Evolutionary conservation across 2,888 invertebrate species (phyloP).

Genomic region (Pogonocherus hispidulus): DNA sequence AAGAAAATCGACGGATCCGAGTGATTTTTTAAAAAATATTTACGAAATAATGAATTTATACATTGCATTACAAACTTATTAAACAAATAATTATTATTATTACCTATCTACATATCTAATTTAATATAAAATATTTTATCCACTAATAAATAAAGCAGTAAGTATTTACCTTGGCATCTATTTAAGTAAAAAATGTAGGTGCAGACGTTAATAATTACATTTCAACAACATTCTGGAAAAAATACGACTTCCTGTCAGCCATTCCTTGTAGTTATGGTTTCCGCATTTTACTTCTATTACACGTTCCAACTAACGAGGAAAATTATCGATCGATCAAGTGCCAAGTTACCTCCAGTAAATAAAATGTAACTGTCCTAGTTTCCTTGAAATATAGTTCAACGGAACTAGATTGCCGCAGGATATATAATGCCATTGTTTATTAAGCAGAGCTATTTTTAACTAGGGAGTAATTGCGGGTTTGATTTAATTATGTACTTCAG

Average conservation of each 20-base stretch:
- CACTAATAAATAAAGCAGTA: too few species aligned
- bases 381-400: conserved; percentile 22
- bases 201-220: conserved; percentile 9
- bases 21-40: too few species aligned
- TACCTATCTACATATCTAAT: too few species aligned
- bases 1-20: too few species aligned
- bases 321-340: conserved; percentile 21
- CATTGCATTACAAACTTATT: too few species aligned
- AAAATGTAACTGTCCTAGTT: conserved; percentile 16
- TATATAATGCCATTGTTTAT: conserved; percentile 14
- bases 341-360: conserved; percentile 4
- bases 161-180: too few species aligned
- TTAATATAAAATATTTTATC: too few species aligned
- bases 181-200: neutral
- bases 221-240: conserved; percentile 2
- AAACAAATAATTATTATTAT: too few species aligned
- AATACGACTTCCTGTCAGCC: conserved; percentile 17
- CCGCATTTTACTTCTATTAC: conserved; percentile 12
- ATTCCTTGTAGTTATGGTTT: conserved; percentile 15
- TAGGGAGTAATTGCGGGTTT: conserved; percentile 15
- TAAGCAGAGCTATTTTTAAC: conserved; percentile 20
- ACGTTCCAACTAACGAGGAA: conserved; percentile 17
- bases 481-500: conserved; percentile 28
- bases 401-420: conserved; percentile 18
- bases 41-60: too few species aligned